Conservation (phyloP, 2,797 vertebrate species). For the Chelonia mydas region DNA sequence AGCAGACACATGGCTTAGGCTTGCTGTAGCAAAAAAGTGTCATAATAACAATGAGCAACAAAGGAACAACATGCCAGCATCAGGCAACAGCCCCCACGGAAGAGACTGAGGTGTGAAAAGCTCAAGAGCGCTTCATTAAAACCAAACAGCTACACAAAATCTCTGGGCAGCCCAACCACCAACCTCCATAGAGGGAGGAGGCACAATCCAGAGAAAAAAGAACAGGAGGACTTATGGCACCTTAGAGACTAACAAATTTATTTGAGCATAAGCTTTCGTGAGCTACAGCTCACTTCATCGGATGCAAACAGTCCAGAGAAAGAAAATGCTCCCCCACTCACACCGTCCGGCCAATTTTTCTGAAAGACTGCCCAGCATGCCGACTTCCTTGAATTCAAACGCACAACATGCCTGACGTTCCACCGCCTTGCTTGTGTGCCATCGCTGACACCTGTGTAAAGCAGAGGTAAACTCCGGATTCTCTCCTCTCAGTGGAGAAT, state of each 20-base stretch:
- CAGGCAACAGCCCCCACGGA: neutral
- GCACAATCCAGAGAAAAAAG: neutral
- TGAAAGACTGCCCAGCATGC: neutral
- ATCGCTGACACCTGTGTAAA: neutral
- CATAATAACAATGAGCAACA: neutral
- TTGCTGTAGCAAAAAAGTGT: neutral
- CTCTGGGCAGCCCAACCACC: neutral
- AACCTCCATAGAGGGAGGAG: neutral
- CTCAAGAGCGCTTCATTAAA: neutral
- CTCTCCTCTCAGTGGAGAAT: neutral
- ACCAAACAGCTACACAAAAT: neutral
- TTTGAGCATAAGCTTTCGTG: no score
- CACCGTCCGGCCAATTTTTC: neutral
- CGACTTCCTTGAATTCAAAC: neutral
- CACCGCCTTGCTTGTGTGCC: neutral
- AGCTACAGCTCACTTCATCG: no score
- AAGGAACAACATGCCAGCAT: neutral
- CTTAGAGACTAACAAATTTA: no score
- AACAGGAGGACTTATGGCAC: no score
- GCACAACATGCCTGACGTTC: neutral
- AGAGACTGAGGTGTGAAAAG: neutral
- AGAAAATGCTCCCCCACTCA: neutral
- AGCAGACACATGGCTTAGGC: neutral
- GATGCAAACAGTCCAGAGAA: neutral
- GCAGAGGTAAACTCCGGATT: neutral